These are phyloP conservation scores for Pseudoatta argentina DNA, from an alignment of 1,140 invertebrate species.

Conservation along the genomic window DNA sequence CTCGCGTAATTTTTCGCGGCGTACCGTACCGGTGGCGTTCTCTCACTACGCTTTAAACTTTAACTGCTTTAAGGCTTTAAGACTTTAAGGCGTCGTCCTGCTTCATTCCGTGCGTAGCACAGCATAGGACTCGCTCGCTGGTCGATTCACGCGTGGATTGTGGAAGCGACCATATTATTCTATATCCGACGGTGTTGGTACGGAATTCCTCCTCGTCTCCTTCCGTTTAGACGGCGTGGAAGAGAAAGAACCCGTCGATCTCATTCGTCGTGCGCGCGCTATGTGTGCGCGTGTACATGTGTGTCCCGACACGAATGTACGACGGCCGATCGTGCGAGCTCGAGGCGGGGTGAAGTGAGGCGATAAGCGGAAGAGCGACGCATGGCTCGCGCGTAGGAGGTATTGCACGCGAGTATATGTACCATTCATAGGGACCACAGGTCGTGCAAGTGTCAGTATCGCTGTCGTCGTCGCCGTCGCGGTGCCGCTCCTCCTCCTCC, in stretches of 20 bases:
- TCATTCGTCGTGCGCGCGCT: not conserved
- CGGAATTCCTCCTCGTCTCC: constrained; percentile 14
- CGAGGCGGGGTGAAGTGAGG: no score
- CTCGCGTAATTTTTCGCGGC: no score
- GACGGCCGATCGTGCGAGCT: not conserved
- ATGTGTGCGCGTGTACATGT: not conserved
- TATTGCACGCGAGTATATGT: not conserved
- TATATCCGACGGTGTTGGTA: constrained; percentile 63
- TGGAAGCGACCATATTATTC: constrained; percentile 77
- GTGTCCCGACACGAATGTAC: not conserved
- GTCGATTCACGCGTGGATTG: constrained; percentile 61
- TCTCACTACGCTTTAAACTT: no score
- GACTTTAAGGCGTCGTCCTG: not conserved
- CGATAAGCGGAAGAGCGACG: not conserved
- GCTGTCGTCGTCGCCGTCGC: not conserved
- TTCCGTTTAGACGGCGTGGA: no score
- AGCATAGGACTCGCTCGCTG: not conserved
- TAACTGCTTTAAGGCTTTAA: no score
- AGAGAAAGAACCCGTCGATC: not conserved
- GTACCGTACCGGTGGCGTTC: no score
- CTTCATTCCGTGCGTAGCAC: not conserved
- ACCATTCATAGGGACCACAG: no score
- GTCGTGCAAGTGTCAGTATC: not conserved
- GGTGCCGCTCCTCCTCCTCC: no score
- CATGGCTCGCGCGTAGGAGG: not conserved